Evolutionary conservation across 2,113 vertebrate genomes (phyloP).

Genomic region (Pseudolaguvia tuberculata): DNA sequence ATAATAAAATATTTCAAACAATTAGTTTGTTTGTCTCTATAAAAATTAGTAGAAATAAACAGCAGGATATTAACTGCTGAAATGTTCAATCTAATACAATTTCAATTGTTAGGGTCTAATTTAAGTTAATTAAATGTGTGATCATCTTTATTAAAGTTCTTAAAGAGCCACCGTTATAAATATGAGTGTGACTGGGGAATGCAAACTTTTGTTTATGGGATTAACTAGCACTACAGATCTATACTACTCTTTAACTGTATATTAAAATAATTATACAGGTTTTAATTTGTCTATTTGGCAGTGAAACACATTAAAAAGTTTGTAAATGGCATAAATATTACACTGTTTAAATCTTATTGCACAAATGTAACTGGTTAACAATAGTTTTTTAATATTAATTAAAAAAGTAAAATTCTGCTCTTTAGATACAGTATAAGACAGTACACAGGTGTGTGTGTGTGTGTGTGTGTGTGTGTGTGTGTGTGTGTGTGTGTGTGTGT

Average conservation of each 20-base stretch:
- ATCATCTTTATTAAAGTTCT: background rate
- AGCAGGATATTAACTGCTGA: background rate
- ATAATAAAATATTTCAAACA: too few relatives aligned
- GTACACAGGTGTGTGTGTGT: background rate
- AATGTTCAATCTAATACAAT: background rate
- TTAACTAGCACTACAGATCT: too few relatives aligned
- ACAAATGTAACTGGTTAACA: background rate
- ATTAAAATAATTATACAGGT: background rate
- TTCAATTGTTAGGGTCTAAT: background rate
- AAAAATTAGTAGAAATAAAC: background rate
- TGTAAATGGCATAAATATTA: background rate
- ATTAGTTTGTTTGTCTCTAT: background rate
- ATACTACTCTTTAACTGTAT: too few relatives aligned
- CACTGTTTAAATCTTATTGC: background rate
- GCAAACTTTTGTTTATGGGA: background rate
- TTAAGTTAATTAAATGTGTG: background rate
- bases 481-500: conserved; percentile 48
- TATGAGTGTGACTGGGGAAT: background rate
- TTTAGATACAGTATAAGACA: too few relatives aligned
- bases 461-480: background rate
- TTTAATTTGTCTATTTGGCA: background rate
- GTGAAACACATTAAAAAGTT: background rate
- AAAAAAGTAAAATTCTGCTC: background rate
- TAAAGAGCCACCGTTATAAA: background rate
- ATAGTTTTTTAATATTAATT: background rate